These are phyloP conservation scores for Pandemis corylana DNA, from an alignment of 2,888 invertebrate genomes.

Conservation along the genomic window DNA sequence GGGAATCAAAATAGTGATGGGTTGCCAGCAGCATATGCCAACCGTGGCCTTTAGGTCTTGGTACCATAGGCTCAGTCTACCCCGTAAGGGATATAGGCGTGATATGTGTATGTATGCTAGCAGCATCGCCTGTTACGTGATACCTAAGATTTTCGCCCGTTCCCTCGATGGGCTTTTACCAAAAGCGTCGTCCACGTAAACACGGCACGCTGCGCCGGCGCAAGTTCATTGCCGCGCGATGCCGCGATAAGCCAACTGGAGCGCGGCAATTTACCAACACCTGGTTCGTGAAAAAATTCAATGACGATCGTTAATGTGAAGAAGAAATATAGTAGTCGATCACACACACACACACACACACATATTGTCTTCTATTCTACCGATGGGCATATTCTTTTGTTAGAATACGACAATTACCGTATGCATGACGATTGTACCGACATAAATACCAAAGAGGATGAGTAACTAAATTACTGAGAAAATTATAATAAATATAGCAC, in stretches of 20 bases:
- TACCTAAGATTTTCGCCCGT: too few relatives aligned
- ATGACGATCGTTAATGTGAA: not conserved
- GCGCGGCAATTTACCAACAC: slow-evolving; percentile 46
- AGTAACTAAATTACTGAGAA: not conserved
- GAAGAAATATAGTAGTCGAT: too few relatives aligned
- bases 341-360: too few relatives aligned
- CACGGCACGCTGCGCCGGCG: slow-evolving; percentile 14
- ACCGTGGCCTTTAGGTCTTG: too few relatives aligned
- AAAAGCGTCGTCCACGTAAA: slow-evolving; percentile 32
- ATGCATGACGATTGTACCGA: not conserved
- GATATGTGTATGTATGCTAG: too few relatives aligned
- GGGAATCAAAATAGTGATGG: too few relatives aligned
- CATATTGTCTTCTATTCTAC: too few relatives aligned
- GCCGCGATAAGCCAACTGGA: slow-evolving; percentile 62
- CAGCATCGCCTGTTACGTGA: too few relatives aligned
- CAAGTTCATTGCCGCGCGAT: slow-evolving; percentile 74
- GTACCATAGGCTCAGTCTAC: too few relatives aligned
- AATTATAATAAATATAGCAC: slow-evolving; percentile 8
- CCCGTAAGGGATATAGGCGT: too few relatives aligned
- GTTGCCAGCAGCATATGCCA: too few relatives aligned
- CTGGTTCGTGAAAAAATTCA: not conserved
- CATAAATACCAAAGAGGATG: not conserved
- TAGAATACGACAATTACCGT: not conserved
- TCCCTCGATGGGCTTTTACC: not conserved
- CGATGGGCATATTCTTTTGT: too few relatives aligned